These are phyloP conservation scores for Drosophila mayaguana DNA, from an alignment of 2,888 invertebrate species.

Conservation along the genomic window DNA sequence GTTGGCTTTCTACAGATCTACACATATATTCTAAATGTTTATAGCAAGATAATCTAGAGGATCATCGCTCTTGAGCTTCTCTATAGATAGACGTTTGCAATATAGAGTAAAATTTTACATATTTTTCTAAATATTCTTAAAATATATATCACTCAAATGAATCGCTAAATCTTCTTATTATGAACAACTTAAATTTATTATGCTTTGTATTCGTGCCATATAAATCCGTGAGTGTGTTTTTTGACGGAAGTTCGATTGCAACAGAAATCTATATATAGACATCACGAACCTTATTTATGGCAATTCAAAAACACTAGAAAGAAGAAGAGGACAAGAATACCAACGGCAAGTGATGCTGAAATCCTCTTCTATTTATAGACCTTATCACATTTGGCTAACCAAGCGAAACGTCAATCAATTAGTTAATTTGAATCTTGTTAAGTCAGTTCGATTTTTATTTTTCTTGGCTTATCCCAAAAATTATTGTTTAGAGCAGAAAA, in stretches of 20 bases:
- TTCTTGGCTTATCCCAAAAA: not conserved
- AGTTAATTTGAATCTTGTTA: slow-evolving; percentile 28
- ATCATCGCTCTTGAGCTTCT: too few species aligned
- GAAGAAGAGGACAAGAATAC: not conserved
- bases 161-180: too few species aligned
- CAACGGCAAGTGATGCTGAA: not conserved
- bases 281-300: not conserved
- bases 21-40: too few species aligned
- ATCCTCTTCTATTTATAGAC: slow-evolving; percentile 2
- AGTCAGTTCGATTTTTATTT: too few species aligned
- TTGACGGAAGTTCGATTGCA: slow-evolving; percentile 1
- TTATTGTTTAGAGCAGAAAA: slow-evolving; percentile 8
- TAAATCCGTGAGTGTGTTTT: not conserved
- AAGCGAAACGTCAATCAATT: slow-evolving; percentile 31
- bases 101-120: too few species aligned
- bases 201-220: not conserved
- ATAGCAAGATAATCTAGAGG: too few species aligned
- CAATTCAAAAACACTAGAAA: not conserved
- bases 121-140: too few species aligned
- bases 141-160: too few species aligned
- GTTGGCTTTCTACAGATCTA: too few species aligned
- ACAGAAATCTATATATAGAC: not conserved
- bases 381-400: not conserved
- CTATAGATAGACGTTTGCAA: too few species aligned
- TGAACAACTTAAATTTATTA: not conserved